A percentile compares a stretch with the other conserved stretches of the same genome.
These are phyloP conservation scores for Saguinus oedipus DNA, from an alignment of 2,797 vertebrate genomes.

Conservation along the genomic window DNA sequence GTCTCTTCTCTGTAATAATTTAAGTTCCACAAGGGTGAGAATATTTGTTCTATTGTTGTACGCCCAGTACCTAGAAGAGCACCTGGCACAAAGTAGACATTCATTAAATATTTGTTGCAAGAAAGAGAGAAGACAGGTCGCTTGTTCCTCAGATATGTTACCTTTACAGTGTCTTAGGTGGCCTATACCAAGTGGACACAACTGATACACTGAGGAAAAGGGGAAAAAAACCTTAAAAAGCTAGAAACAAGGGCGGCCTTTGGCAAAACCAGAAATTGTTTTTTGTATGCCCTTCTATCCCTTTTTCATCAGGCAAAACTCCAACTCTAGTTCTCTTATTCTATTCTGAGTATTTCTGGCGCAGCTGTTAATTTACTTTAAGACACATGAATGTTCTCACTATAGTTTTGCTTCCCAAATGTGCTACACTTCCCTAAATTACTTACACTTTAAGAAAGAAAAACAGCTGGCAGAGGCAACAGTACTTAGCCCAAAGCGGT, in stretches of 20 bases:
- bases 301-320: not conserved
- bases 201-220: not conserved
- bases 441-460: constrained; percentile 5
- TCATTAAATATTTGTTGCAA: not conserved
- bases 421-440: not conserved
- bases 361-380: not conserved
- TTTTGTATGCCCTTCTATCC: not conserved
- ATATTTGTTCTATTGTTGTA: not conserved
- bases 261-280: not conserved
- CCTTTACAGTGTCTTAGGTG: not conserved
- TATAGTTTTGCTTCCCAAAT: not conserved
- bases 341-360: not conserved
- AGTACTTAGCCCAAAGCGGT: not conserved
- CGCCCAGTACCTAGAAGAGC: not conserved
- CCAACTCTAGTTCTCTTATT: not conserved
- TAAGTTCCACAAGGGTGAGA: not conserved
- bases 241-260: not conserved
- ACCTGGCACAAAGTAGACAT: not conserved
- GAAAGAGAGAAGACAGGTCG: not conserved
- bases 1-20: not conserved
- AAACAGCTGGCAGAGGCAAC: not conserved
- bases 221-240: not conserved
- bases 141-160: not conserved
- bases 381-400: not conserved
- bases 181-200: not conserved